Evolutionary conservation across 2,888 invertebrate species (phyloP).

Genomic region (Pristionchus exspectatus): DNA sequence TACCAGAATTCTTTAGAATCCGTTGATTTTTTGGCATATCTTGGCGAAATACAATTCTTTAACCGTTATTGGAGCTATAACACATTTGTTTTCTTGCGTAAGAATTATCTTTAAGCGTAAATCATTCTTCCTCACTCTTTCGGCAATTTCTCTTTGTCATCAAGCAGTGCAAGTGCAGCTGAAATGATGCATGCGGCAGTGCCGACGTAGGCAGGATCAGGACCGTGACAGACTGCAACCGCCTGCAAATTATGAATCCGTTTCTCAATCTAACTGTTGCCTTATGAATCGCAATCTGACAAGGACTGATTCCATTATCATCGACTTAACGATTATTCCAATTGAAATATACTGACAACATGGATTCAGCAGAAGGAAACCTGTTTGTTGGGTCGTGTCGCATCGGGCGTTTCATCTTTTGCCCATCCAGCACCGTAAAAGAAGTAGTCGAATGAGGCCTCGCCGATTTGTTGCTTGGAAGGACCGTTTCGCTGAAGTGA

Average conservation of each 20-base stretch:
- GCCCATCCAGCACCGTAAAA: constrained; percentile 90
- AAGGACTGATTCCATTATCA: too few species aligned
- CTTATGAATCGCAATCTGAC: background rate
- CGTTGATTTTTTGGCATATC: too few species aligned
- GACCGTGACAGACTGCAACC: constrained; percentile 84
- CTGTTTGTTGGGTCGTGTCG: constrained; percentile 24
- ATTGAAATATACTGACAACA: too few species aligned
- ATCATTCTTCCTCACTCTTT: constrained; percentile 82
- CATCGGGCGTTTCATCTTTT: constrained; percentile 79
- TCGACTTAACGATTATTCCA: too few species aligned
- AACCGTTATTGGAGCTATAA: too few species aligned
- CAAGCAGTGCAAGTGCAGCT: constrained; percentile 87
- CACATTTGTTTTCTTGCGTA: too few species aligned
- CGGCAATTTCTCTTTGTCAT: constrained; percentile 88
- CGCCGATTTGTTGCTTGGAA: constrained; percentile 80
- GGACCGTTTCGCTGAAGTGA: constrained; percentile 82
- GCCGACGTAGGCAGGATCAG: constrained; percentile 79
- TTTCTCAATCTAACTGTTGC: background rate
- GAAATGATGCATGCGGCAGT: constrained; percentile 85
- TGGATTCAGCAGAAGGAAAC: background rate
- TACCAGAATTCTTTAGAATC: too few species aligned
- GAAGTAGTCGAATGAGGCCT: constrained; percentile 84
- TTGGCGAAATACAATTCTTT: too few species aligned
- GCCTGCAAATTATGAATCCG: constrained; percentile 77
- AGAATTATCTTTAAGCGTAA: too few species aligned